Evolutionary conservation across 2,888 invertebrate species (phyloP).

Genomic region (Amorpha juglandis): DNA sequence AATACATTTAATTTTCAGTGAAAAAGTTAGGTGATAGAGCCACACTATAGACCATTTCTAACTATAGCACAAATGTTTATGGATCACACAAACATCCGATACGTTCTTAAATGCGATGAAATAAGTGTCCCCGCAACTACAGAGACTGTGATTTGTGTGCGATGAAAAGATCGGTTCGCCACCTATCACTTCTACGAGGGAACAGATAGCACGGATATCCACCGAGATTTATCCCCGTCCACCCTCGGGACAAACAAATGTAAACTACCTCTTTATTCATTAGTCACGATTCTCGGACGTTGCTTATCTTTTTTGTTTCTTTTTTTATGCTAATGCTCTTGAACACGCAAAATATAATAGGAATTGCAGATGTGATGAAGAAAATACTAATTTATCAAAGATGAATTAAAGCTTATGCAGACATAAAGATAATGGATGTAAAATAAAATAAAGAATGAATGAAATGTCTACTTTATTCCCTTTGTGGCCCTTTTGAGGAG

Average conservation of each 20-base stretch:
- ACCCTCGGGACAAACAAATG: constrained; percentile 17
- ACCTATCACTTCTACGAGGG: neutral
- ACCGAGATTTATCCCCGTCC: constrained; percentile 7
- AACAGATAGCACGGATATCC: constrained; percentile 15
- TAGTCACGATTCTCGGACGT: neutral
- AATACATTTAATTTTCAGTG: neutral
- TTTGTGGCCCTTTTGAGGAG: constrained; percentile 17
- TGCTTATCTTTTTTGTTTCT: neutral
- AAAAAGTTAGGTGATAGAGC: neutral
- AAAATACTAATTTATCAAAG: constrained; percentile 18
- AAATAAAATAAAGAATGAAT: constrained; percentile 14
- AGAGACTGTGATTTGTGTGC: constrained; percentile 3
- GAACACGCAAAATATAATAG: constrained; percentile 5
- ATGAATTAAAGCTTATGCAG: constrained; percentile 4
- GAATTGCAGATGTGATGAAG: neutral
- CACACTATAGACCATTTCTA: no score
- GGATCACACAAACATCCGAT: no score
- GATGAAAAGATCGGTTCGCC: neutral
- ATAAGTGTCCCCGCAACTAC: no score
- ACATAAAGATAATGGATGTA: constrained; percentile 4
- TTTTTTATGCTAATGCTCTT: constrained; percentile 3
- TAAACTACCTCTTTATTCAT: neutral
- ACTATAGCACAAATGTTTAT: no score
- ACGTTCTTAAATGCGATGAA: no score
- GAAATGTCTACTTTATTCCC: constrained; percentile 18